A percentile compares a stretch with the other conserved stretches of the same genome.
These are phyloP conservation scores for Marasmarcha lunaedactyla DNA, from an alignment of 2,888 invertebrate genomes.

Conservation along the genomic window DNA sequence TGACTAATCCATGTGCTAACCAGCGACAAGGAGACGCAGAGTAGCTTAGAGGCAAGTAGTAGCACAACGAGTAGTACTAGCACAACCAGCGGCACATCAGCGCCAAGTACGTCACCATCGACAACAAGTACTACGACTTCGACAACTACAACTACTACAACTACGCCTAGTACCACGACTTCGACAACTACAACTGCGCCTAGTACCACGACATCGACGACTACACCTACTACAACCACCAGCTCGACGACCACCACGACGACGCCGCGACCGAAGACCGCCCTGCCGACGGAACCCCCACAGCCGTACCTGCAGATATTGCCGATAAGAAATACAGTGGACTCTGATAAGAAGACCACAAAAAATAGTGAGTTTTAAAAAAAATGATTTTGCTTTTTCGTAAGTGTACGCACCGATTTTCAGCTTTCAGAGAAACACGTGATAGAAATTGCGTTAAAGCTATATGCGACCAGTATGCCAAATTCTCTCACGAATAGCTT, in stretches of 20 bases:
- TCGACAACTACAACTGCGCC: conserved; percentile 15
- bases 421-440: too few species aligned
- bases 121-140: conserved; percentile 40
- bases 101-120: conserved; percentile 27
- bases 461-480: too few species aligned
- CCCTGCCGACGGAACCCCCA: conserved; percentile 28
- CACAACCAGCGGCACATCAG: conserved; percentile 14
- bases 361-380: conserved; percentile 37
- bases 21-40: conserved; percentile 3
- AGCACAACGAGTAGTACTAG: conserved; percentile 16
- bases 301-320: conserved; percentile 53
- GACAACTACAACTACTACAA: conserved; percentile 48
- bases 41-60: conserved; percentile 11
- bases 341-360: conserved; percentile 24
- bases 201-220: conserved; percentile 38
- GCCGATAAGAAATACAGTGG: conserved; percentile 42
- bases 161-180: conserved; percentile 22
- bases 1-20: too few species aligned
- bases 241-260: conserved; percentile 43
- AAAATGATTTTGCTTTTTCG: not conserved
- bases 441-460: too few species aligned
- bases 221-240: conserved; percentile 51
- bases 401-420: not conserved
- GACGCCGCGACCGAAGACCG: conserved; percentile 24
- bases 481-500: too few species aligned